A percentile compares a stretch with the other conserved stretches of the same genome.
phyloP scores from a whole-genome alignment of 2,797 vertebrate genomes.

The Oryzias sinensis region DNA sequence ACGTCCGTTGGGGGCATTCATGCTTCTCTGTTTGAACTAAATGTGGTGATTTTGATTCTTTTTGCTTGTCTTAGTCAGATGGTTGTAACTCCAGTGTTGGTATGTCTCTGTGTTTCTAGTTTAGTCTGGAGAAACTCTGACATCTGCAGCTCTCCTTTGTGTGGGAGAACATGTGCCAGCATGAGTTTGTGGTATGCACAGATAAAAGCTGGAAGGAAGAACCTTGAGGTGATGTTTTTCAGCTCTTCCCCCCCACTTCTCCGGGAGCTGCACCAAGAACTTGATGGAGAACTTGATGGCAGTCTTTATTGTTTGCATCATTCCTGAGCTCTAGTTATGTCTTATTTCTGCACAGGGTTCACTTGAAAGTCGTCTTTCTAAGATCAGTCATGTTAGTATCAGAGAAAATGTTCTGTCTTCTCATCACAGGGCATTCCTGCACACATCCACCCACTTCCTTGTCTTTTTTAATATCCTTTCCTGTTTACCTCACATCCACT shows the following conservation, averaged over 20 bases:
- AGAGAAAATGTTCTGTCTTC: slow-evolving; percentile 10
- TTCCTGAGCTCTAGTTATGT: too few relatives aligned
- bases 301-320: too few relatives aligned
- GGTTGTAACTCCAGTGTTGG: too few relatives aligned
- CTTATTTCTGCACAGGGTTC: too few relatives aligned
- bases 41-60: too few relatives aligned
- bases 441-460: slow-evolving; percentile 3
- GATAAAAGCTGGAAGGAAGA: slow-evolving; percentile 16
- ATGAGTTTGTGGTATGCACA: slow-evolving; percentile 38
- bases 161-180: slow-evolving; percentile 32
- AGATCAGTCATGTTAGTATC: neutral
- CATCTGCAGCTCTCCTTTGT: neutral
- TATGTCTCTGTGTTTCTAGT: too few relatives aligned
- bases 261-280: slow-evolving; percentile 6
- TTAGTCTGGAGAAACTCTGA: neutral
- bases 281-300: too few relatives aligned
- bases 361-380: too few relatives aligned
- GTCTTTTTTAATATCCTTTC: slow-evolving; percentile 24
- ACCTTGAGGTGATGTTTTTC: slow-evolving; percentile 46
- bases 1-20: too few relatives aligned
- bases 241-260: neutral
- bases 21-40: too few relatives aligned
- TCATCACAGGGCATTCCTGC: slow-evolving; percentile 39
- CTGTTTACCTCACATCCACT: slow-evolving; percentile 52
- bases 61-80: too few relatives aligned